These are phyloP conservation scores for Coelopa pilipes DNA, from an alignment of 2,888 invertebrate genomes.

Conservation along the genomic window DNA sequence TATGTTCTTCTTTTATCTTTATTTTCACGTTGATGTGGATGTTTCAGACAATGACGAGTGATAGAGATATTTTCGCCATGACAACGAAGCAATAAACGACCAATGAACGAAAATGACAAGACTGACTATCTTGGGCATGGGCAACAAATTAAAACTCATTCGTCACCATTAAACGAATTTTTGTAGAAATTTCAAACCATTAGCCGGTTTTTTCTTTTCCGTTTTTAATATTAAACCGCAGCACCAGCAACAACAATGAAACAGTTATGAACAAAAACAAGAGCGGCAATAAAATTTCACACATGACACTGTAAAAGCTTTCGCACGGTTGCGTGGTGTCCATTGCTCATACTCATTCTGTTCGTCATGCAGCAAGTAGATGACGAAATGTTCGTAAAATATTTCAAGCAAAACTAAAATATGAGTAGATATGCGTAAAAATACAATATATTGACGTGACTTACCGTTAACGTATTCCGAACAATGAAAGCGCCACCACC, in stretches of 20 bases:
- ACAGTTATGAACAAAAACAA: not conserved
- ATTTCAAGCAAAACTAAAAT: not conserved
- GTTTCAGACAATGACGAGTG: not conserved
- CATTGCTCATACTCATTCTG: no score
- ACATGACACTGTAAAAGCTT: constrained; percentile 1
- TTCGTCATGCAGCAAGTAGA: not conserved
- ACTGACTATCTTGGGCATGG: not conserved
- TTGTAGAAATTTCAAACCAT: constrained; percentile 12
- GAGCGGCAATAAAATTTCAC: not conserved
- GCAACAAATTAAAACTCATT: constrained; percentile 6
- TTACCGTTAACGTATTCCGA: constrained; percentile 60
- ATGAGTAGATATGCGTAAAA: no score
- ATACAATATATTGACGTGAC: no score
- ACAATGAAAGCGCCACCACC: constrained; percentile 56
- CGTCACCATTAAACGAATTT: constrained; percentile 16
- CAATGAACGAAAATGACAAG: not conserved
- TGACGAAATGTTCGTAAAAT: not conserved
- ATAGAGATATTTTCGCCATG: not conserved
- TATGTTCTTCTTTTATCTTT: no score
- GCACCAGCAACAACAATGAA: not conserved
- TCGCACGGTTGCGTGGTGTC: not conserved
- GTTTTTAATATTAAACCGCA: not conserved
- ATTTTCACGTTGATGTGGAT: not conserved
- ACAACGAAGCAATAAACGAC: not conserved
- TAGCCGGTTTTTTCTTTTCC: not conserved